Base-by-base conservation (phyloP, 2,113 vertebrate species). In the Otis tarda region DNA sequence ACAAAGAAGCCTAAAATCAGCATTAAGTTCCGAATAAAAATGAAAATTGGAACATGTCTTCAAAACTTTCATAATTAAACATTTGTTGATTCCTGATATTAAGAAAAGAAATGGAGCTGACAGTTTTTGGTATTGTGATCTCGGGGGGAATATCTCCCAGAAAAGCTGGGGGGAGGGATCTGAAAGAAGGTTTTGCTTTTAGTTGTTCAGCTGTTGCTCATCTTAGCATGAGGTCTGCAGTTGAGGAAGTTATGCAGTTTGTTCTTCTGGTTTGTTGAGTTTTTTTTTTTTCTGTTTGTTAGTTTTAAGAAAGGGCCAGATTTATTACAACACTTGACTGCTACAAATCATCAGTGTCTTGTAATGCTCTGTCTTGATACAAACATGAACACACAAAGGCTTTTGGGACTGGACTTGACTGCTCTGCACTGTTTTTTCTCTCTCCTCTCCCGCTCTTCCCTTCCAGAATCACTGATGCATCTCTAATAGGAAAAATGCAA, bases 401-500 rank as follows among this genome's bases (percentile, higher is more conserved):
- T 47, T 91, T 81, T 12, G 31, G 16, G 57, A 39, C 47, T 90
- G 24, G 55, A 33, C 31, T 76, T 85, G 56, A 47, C 53, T 52
- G 33, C 27, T 92, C 37, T 39, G 15, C 11, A 43, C 10, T 90
- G 7, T 90, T 94, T 81, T 88, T 31, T 89, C 56, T 85, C 33
- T 91, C 55, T 80, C 5, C 12, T 85, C 37, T 79, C 25, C 20
- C 15, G 10, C 15, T 60, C 14, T 65, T 87, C 27, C n/a, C 69
- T 83, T 87, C 79, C 41, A 50, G 55, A 91, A 60, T 68, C 89
- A 88, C 52, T 56, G 70, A 59, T 86, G 95, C 74, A 43, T 94
- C 59, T 77, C 85, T 91, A 91, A 95, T 91, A 84, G 60, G 90
- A 83, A 96, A 87, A 91, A 83, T 87, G 83, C 80, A 55, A 92